phyloP scores from a whole-genome alignment of 2,797 vertebrate species.

The Oreortyx pictus region DNA sequence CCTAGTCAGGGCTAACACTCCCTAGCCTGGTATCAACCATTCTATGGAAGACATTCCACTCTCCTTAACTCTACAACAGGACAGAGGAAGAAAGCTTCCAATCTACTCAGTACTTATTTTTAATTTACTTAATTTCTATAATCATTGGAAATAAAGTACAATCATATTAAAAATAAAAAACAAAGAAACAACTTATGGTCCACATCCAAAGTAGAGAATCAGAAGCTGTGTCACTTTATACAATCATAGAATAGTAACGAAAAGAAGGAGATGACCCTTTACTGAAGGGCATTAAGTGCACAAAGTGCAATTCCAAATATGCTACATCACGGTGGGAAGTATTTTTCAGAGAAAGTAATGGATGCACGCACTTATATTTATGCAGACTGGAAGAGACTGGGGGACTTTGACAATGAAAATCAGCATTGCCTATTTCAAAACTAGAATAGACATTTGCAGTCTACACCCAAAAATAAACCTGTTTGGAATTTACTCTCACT shows the following conservation, averaged over 20 bases:
- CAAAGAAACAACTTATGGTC: neutral
- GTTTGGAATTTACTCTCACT: neutral
- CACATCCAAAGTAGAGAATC: neutral
- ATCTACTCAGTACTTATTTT: neutral
- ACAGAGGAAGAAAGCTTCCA: neutral
- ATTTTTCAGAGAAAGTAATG: neutral
- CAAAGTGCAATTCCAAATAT: neutral
- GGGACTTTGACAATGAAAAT: neutral
- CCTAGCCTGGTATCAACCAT: neutral
- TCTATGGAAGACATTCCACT: neutral
- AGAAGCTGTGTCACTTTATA: neutral
- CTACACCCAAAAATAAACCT: neutral
- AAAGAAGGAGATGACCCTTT: neutral
- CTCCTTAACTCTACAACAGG: slow-evolving; percentile 10
- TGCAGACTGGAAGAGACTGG: neutral
- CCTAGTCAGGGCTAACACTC: neutral
- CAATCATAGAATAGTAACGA: neutral
- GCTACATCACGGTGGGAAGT: neutral
- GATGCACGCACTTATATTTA: neutral
- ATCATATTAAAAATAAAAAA: neutral
- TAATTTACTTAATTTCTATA: neutral
- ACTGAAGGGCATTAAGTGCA: neutral
- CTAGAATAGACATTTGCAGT: neutral
- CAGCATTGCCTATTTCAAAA: neutral
- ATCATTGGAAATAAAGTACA: neutral